phyloP scores from a whole-genome alignment of 2,113 vertebrate species.

The Daubentonia madagascariensis region DNA sequence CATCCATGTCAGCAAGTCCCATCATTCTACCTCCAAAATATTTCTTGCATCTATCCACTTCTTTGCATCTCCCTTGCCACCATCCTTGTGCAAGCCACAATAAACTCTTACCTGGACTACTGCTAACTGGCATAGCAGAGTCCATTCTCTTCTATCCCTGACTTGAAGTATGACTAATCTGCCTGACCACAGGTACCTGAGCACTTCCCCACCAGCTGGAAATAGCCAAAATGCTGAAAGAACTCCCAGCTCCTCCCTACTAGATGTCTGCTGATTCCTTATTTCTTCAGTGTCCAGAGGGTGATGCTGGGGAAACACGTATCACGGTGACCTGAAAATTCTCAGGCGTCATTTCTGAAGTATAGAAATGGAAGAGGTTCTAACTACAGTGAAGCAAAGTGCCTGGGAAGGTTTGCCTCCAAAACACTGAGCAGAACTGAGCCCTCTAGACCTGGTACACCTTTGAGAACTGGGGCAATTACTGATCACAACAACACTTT shows the following conservation, averaged over 20 bases:
- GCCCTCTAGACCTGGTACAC: not conserved
- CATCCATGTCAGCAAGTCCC: not conserved
- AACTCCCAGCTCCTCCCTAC: not conserved
- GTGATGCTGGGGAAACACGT: not conserved
- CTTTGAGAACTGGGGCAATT: not conserved
- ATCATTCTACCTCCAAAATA: not conserved
- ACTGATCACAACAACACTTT: not conserved
- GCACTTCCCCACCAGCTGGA: not conserved
- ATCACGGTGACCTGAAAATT: not conserved
- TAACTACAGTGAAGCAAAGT: not conserved
- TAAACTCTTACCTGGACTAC: not conserved
- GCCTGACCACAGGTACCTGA: not conserved
- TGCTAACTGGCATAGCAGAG: not conserved
- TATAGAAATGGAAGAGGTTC: not conserved
- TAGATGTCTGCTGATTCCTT: not conserved
- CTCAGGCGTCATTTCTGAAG: not conserved
- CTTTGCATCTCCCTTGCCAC: not conserved
- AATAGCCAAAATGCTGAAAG: not conserved
- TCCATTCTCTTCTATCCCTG: not conserved
- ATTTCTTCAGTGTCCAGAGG: not conserved
- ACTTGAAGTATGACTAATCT: not conserved
- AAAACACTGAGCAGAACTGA: not conserved
- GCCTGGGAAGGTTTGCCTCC: not conserved
- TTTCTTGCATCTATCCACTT: not conserved
- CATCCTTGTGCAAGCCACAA: not conserved